Evolutionary conservation across 2,113 vertebrate species (phyloP).

Genomic region (Platysternon megacephalum): DNA sequence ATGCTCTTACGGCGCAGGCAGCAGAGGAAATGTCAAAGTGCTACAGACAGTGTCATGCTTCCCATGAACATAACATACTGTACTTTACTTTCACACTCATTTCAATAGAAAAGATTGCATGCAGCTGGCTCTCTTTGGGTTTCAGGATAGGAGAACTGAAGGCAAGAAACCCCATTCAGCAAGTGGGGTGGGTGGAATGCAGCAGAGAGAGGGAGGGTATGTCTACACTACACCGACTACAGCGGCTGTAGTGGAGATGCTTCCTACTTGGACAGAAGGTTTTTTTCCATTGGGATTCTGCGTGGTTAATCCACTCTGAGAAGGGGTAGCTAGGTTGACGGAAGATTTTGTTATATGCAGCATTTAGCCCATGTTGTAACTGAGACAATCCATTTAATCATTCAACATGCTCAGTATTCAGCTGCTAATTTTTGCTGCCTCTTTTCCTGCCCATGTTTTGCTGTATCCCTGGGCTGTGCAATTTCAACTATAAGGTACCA

Average conservation of each 20-base stretch:
- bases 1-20: background rate
- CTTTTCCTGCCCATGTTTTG: background rate
- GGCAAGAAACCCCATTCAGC: rapidly evolving
- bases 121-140: rapidly evolving
- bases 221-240: background rate
- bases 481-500: background rate
- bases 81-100: background rate
- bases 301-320: background rate
- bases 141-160: background rate
- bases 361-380: background rate
- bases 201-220: background rate
- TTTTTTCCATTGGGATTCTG: background rate
- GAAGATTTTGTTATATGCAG: background rate
- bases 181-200: rapidly evolving
- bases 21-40: background rate
- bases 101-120: background rate
- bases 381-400: background rate
- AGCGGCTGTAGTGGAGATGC: background rate
- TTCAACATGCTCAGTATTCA: background rate
- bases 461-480: background rate
- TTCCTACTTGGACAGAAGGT: background rate
- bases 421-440: background rate
- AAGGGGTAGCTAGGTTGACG: background rate
- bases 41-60: background rate
- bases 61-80: background rate